Evolutionary conservation across 2,888 invertebrate genomes (phyloP), one percentile per base, ranked within the genome.

Genomic region (Oxyscelio sp.): DNA sequence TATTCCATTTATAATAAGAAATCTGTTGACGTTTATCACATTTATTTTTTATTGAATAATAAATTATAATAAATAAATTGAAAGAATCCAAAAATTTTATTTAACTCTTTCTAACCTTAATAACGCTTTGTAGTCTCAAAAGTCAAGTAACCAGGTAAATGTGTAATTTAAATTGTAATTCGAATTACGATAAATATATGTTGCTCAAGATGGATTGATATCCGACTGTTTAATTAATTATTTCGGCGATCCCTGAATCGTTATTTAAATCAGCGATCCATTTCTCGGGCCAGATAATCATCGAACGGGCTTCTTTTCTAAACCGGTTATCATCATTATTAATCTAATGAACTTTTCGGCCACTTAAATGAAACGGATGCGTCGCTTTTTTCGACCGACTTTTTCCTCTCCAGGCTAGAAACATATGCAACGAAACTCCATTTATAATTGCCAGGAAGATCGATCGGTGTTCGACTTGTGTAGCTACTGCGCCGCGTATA

Each of bases 181-280:
- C 50, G 27, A 58, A 65, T 65, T 22, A 52, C 63, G 65, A 66
- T 81, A 81, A 81, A 81, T 52, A 74, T 38, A 74, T 54, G 58
- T 40, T 74, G 24, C 31, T 24, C 50, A 74, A 74, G 74, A 81
- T 81, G 61, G 74, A 74, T 74, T 74, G 81, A 74, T 81, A 61
- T 2, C n/a, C 24, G 34, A 13, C 68, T 45, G 40, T 81, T 81
- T 81, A 81, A 74, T 68, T 81, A 66, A 40, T 50, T 40, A 74
- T 68, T 74, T 66, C 15, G 54, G 48, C 34, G 27, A 74, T 68
- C 45, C 52, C 38, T 45, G 4, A 59, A 61, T 54, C 66, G 58
- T 59, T 73, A 43, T 56, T 73, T 66, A 79, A 79, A 65, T 40
- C 48, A 43, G 73, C 52, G 34, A 80, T 73, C 66, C 59, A 65